A percentile compares a stretch with the other conserved stretches of the same genome.
Evolutionary conservation across 2,888 invertebrate species (phyloP).

Genomic region (Pterobdella sp.): DNA sequence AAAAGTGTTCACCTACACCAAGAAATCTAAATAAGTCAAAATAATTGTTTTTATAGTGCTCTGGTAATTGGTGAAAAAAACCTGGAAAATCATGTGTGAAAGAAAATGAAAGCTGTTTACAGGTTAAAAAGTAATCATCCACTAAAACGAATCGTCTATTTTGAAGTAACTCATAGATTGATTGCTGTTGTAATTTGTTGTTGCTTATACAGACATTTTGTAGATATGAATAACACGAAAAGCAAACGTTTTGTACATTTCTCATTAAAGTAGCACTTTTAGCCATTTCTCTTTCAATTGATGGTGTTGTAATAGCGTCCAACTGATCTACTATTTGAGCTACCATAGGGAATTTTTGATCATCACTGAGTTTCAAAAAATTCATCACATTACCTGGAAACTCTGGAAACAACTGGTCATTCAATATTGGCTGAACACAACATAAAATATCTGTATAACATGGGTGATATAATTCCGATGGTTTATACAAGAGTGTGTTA

Average conservation of each 20-base stretch:
- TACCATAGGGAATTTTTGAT: slow-evolving; percentile 33
- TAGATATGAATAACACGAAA: slow-evolving; percentile 33
- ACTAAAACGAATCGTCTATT: slow-evolving; percentile 35
- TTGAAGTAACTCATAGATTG: slow-evolving; percentile 30
- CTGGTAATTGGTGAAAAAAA: slow-evolving; percentile 38
- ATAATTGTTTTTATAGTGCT: slow-evolving; percentile 33
- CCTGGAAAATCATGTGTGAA: slow-evolving; percentile 39
- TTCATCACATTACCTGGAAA: slow-evolving; percentile 24
- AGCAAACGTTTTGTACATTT: slow-evolving; percentile 32
- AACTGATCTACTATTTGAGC: slow-evolving; percentile 37
- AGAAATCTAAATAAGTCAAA: slow-evolving; percentile 34
- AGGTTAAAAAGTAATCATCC: slow-evolving; percentile 34
- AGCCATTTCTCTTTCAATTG: slow-evolving; percentile 2
- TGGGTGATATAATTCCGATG: slow-evolving; percentile 33
- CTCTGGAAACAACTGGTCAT: slow-evolving; percentile 35
- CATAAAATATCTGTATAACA: slow-evolving; percentile 33
- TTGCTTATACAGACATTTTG: slow-evolving; percentile 31
- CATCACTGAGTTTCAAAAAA: slow-evolving; percentile 34
- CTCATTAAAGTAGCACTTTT: slow-evolving; percentile 4
- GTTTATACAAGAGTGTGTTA: slow-evolving; percentile 23
- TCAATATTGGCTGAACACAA: slow-evolving; percentile 34
- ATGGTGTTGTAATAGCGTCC: slow-evolving; percentile 33
- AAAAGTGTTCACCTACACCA: slow-evolving; percentile 38
- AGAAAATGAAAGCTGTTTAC: slow-evolving; percentile 35
- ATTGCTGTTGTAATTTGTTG: slow-evolving; percentile 5